phyloP scores from a whole-genome alignment of 1,140 invertebrate genomes.

The Apis florea region DNA sequence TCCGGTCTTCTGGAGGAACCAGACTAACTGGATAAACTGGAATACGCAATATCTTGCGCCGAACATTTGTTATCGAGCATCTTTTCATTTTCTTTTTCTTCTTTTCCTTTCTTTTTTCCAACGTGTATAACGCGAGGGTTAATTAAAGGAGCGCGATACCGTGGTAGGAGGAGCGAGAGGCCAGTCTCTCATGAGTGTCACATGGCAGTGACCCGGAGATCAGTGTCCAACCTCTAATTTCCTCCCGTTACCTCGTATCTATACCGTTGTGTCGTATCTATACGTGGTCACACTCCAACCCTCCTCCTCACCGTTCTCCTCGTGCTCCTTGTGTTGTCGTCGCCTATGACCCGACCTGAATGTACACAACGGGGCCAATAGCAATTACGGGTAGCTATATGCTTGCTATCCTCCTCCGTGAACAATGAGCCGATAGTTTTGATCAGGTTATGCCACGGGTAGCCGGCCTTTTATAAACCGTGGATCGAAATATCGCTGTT shows the following conservation, averaged over 20 bases:
- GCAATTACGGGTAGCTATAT: constrained; percentile 62
- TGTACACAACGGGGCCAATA: constrained; percentile 65
- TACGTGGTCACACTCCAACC: constrained; percentile 56
- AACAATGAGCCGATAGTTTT: constrained; percentile 49
- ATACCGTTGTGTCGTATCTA: constrained; percentile 58
- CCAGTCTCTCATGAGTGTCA: constrained; percentile 40
- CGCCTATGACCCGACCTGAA: constrained; percentile 63
- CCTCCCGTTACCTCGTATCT: constrained; percentile 65
- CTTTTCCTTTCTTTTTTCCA: too few species aligned
- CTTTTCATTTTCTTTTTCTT: constrained; percentile 71
- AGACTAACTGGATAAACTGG: constrained; percentile 59
- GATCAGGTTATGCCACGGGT: constrained; percentile 29
- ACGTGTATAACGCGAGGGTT: constrained; percentile 28
- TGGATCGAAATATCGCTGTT: not conserved
- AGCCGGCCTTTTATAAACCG: too few species aligned
- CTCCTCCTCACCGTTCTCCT: constrained; percentile 1
- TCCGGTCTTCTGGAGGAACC: not conserved
- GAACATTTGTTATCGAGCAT: constrained; percentile 52
- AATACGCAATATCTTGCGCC: constrained; percentile 5
- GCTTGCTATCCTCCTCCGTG: constrained; percentile 36
- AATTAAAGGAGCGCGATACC: constrained; percentile 70
- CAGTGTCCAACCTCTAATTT: constrained; percentile 66
- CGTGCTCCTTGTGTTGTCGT: constrained; percentile 53
- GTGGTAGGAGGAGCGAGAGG: not conserved
- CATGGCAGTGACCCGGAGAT: constrained; percentile 49